These are phyloP conservation scores for Vireo altiloquus DNA, from an alignment of 2,113 vertebrate genomes.

Conservation along the genomic window DNA sequence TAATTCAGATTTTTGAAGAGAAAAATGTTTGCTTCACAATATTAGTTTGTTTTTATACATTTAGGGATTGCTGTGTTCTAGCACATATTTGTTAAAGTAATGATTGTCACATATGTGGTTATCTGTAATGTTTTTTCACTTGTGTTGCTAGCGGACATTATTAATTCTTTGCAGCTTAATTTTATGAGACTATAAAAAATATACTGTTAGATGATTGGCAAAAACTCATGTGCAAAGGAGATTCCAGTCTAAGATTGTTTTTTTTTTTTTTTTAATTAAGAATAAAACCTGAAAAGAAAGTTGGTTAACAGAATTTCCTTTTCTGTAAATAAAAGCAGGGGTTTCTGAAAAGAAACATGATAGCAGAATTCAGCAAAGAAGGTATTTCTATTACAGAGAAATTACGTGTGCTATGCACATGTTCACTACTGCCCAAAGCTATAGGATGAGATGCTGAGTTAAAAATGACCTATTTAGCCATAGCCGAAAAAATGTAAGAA, in stretches of 20 bases:
- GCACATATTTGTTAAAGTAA: fast-evolving
- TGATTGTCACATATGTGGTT: background rate
- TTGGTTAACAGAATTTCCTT: background rate
- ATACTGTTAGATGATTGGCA: background rate
- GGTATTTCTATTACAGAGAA: background rate
- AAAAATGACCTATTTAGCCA: background rate
- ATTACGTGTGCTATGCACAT: background rate
- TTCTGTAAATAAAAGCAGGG: background rate
- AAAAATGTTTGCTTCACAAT: background rate
- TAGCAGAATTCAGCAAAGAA: background rate
- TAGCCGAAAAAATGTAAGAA: background rate
- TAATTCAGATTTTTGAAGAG: background rate
- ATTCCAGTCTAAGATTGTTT: background rate
- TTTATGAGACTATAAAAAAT: background rate
- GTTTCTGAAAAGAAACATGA: background rate
- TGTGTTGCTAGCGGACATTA: background rate
- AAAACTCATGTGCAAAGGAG: background rate
- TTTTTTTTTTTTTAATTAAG: background rate
- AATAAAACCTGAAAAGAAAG: background rate
- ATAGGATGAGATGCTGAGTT: background rate
- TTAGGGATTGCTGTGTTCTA: background rate
- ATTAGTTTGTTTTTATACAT: background rate
- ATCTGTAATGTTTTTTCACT: background rate
- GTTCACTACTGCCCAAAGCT: background rate
- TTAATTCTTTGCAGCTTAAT: background rate